Evolutionary conservation across 2,797 vertebrate species (phyloP), one percentile per base, ranked within the genome.

Genomic region (Acanthurus tractus): DNA sequence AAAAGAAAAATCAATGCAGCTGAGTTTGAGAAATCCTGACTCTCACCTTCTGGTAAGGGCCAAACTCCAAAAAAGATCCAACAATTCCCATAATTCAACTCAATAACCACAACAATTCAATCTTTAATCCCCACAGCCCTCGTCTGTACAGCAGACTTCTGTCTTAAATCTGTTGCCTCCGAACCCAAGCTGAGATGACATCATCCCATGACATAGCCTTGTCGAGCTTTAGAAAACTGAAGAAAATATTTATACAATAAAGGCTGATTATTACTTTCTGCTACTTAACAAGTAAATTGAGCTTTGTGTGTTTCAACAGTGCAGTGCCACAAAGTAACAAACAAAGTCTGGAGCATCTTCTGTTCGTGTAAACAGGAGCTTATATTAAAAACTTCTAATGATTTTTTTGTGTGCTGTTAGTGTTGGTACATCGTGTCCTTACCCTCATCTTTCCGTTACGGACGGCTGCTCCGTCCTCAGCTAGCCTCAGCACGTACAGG

Each of bases 391-490:
- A 44, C 12, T 34, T 54, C 4, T 14, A 1, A 29, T 36, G 46
- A 29, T 34, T 20, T 52, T 52, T 48, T 34, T 34, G 29, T 61
- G 0, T 56, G 40, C 23, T 63, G 29, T 64, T 48, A 15, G 44
- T 14, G 22, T 29, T 11, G 1, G 40, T 4, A 34, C 29, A 34
- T 34, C 40, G 38, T 40, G 20, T 64, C 52, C 89, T 20, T 92
- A 99, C 98, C 97, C 97, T 97, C 97, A 99, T 99, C 88, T 99
- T 99, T 44, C 98, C 98, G 79, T 97, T 98, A 85, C 96, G 95
- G 86, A 97, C 97, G 1, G 98, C 98, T 14, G 98, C 96, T 48
- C 98, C 98, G 2, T 99, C 98, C 88, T 99, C 98, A 0, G 98
- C 98, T 65, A 99, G 94, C 79, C 98, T 96, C 92, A 99, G 79